Evolutionary conservation across 2,888 invertebrate genomes (phyloP), one percentile per base, ranked within the genome.

Genomic region (Zootermopsis nevadensis): DNA sequence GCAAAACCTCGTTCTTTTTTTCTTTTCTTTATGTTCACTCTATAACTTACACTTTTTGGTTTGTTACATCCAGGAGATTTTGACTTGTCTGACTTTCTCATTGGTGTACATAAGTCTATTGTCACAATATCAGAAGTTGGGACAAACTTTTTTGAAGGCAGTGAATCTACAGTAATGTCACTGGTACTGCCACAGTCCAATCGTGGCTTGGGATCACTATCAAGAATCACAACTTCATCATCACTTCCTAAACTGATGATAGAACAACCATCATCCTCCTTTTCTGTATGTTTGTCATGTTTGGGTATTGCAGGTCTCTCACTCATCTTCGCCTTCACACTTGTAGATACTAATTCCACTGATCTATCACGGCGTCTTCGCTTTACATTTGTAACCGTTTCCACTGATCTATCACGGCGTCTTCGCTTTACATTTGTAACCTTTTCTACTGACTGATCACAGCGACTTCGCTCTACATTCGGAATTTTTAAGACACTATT

Each of bases 51-150:
- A 48, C 19, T 1, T 48, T 12, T 48, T 19, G 15, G 48, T 48
- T 4, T 19, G 15, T 10, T 38, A 38, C 4, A 19, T 2, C 15
- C 48, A 15, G 27, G 60, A n/a, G 60, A 27, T 60, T n/a, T n/a
- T 60, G 60, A 60, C 2, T 1, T 7, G 8, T n/a, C 12, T 27
- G 53, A 53, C 24, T 53, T 6, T 3, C 24, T 53, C 24, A n/a
- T n/a, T 2, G 74, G 74, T 38, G 74, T 74, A n/a, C 35, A 74
- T 24, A 74, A 35, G 38, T 74, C 42, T 38, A 74, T 74, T 38
- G 38, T 22, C 27, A 33, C 31, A 31, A n/a, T 19, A 15, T 69
- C 33, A 33, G 33, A n/a, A 33, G 33, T 33, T 33, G 72, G 15
- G 3, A 30, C 30, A 30, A 3, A 8, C 27, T n/a, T 74, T n/a